These are phyloP conservation scores for Percopsis omiscomaycus DNA, from an alignment of 2,797 vertebrate genomes.

Conservation along the genomic window DNA sequence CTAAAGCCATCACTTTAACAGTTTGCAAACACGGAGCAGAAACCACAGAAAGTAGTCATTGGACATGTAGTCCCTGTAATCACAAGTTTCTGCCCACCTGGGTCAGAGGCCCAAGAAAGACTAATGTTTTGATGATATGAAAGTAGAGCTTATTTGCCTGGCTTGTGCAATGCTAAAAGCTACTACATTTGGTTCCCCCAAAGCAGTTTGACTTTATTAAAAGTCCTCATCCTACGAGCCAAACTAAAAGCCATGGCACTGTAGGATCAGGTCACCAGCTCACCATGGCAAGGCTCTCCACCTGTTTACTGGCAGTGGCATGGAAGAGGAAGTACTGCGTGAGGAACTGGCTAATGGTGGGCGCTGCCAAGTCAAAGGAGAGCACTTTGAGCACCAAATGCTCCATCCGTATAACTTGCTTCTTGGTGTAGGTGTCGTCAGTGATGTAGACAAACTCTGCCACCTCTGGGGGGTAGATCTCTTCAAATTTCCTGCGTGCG, in stretches of 20 bases:
- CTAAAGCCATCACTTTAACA: no score
- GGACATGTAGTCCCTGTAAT: no score
- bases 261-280: conserved; percentile 38
- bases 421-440: conserved; percentile 98
- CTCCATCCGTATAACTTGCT: conserved; percentile 98
- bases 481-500: conserved; percentile 91
- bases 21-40: no score
- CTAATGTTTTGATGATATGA: no score
- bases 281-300: conserved; percentile 92
- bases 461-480: conserved; percentile 98
- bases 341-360: conserved; percentile 96
- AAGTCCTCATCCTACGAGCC: no score
- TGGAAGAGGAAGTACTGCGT: conserved; percentile 90
- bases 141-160: no score
- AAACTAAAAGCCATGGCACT: background rate
- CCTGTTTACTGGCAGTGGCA: conserved; percentile 71
- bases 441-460: conserved; percentile 99
- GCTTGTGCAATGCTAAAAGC: no score
- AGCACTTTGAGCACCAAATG: conserved; percentile 97
- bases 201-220: no score
- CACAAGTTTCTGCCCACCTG: no score
- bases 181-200: no score
- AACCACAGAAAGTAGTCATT: no score
- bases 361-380: conserved; percentile 94
- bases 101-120: no score